These are phyloP conservation scores for Lethrus apterus DNA, from an alignment of 1,140 invertebrate genomes.

Conservation along the genomic window DNA sequence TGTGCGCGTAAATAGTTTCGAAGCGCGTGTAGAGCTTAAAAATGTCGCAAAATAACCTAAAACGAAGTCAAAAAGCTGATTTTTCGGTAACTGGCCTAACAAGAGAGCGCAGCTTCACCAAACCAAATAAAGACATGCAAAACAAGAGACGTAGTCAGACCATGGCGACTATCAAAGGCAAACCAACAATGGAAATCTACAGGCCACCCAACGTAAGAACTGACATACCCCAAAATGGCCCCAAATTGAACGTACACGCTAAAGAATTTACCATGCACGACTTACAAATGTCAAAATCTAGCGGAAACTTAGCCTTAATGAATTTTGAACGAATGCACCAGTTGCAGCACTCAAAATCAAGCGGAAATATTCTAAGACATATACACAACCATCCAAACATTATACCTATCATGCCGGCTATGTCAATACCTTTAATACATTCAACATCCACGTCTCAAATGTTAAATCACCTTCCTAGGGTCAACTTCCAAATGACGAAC, in stretches of 20 bases:
- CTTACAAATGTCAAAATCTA: conserved; percentile 54
- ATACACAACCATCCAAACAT: conserved; percentile 36
- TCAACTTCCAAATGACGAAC: conserved; percentile 37
- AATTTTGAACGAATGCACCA: conserved; percentile 41
- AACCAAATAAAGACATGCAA: conserved; percentile 30
- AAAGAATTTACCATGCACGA: conserved; percentile 74
- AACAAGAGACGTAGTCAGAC: conserved; percentile 50
- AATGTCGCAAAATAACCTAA: conserved; percentile 20
- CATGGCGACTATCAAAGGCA: conserved; percentile 52
- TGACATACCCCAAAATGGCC: conserved; percentile 30
- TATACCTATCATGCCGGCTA: conserved; percentile 33
- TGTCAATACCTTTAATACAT: conserved; percentile 41
- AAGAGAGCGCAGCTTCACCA: conserved; percentile 37
- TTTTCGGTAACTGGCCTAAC: conserved; percentile 28
- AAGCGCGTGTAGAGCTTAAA: conserved; percentile 5
- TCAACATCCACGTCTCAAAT: conserved; percentile 38
- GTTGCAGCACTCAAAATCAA: conserved; percentile 54
- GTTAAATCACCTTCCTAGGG: conserved; percentile 36
- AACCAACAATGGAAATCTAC: conserved; percentile 81
- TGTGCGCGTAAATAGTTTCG: conserved; percentile 2
- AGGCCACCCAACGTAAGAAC: conserved; percentile 68
- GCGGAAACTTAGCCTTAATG: conserved; percentile 46
- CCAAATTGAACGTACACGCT: conserved; percentile 71
- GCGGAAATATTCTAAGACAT: conserved; percentile 50
- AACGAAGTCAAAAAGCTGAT: conserved; percentile 36